Conservation (phyloP, 2,113 vertebrate species). For the Perccottus glenii region DNA sequence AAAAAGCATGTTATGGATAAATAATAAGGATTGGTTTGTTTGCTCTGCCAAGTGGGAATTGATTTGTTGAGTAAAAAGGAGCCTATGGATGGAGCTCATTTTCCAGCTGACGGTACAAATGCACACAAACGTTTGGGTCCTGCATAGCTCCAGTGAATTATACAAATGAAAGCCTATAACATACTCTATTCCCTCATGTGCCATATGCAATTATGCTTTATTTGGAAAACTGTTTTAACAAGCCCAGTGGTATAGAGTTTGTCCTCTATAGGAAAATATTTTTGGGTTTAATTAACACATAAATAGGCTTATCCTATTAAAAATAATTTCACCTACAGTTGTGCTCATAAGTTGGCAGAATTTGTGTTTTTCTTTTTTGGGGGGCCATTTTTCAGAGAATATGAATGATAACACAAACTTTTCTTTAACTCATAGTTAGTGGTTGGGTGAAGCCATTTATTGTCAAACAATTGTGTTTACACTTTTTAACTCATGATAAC, state of each 20-base stretch:
- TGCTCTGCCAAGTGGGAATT: conserved; percentile 49
- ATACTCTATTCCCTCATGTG: conserved; percentile 10
- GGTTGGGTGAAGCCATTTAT: too few relatives aligned
- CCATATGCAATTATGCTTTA: conserved; percentile 36
- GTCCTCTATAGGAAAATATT: not conserved
- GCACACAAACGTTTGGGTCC: conserved; percentile 15
- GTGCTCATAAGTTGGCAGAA: too few relatives aligned
- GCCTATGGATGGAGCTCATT: conserved; percentile 38
- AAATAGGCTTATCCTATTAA: too few relatives aligned
- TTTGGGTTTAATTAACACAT: not conserved
- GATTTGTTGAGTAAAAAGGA: conserved; percentile 48
- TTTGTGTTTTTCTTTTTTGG: too few relatives aligned
- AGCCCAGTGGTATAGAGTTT: not conserved
- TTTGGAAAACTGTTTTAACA: conserved; percentile 35
- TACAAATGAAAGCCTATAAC: conserved; percentile 24
- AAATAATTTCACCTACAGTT: too few relatives aligned
- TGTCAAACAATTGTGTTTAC: too few relatives aligned
- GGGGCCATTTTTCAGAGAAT: too few relatives aligned
- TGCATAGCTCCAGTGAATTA: conserved; percentile 15
- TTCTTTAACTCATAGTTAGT: too few relatives aligned
- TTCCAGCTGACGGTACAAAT: conserved; percentile 39
- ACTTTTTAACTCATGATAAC: too few relatives aligned
- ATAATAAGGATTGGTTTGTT: conserved; percentile 51
- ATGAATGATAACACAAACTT: too few relatives aligned
- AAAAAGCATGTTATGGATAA: conserved; percentile 52